phyloP scores from a whole-genome alignment of 2,113 vertebrate genomes.

The Ariopsis seemanni region DNA sequence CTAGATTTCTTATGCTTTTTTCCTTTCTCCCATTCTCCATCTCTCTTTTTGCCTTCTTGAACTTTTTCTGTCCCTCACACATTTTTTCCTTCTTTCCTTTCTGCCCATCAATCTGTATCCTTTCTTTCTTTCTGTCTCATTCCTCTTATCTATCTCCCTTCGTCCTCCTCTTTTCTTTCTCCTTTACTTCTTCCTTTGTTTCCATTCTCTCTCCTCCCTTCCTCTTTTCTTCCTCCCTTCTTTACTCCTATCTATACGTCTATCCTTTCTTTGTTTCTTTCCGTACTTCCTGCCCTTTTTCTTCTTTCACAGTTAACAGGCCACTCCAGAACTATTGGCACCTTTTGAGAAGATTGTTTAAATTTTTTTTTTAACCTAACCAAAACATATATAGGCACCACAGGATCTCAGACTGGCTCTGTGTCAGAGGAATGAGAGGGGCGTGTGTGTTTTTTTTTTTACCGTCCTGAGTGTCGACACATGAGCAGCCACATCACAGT shows the following conservation, averaged over 20 bases:
- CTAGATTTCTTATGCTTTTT: not conserved
- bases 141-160: no score
- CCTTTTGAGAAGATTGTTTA: not conserved
- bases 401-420: not conserved
- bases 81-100: not conserved
- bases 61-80: not conserved
- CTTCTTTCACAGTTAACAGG: not conserved
- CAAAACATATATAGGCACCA: not conserved
- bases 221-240: no score
- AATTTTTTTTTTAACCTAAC: no score
- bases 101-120: no score
- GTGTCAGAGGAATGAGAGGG: not conserved
- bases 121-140: no score
- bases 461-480: constrained; percentile 86
- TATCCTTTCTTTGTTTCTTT: no score
- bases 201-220: no score
- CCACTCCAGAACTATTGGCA: not conserved
- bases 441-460: constrained; percentile 54
- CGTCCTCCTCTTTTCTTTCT: not conserved
- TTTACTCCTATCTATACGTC: no score
- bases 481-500: constrained; percentile 83
- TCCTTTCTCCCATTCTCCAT: not conserved
- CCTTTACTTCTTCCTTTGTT: no score
- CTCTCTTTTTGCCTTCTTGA: not conserved
- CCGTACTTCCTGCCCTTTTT: no score